Percentiles rank a stretch among this genome's conserved stretches.
Conservation (phyloP, 2,113 vertebrate species). For the Nematolebias whitei region DNA sequence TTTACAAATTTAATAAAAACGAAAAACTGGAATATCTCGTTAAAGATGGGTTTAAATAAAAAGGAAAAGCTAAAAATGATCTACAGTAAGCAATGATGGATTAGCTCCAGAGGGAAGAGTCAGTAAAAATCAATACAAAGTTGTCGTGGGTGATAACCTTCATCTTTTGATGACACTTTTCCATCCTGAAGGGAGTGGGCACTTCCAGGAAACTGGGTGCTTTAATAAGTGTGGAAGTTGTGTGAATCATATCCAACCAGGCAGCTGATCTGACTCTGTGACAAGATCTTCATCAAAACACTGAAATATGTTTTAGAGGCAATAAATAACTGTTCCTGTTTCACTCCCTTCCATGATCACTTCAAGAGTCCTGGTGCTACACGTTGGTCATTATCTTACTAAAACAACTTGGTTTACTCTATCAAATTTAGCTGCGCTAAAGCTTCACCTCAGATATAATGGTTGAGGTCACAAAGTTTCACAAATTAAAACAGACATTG, state of each 20-base stretch:
- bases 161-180: background rate
- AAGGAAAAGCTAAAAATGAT: background rate
- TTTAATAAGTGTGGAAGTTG: background rate
- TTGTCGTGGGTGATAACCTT: slow-evolving; percentile 2
- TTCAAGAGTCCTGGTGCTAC: background rate
- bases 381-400: background rate
- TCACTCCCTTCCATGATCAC: background rate
- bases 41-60: background rate
- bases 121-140: background rate
- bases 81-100: background rate
- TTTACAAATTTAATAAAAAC: background rate
- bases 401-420: too few species aligned
- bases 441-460: too few species aligned
- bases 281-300: slow-evolving; percentile 1
- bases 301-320: too few species aligned
- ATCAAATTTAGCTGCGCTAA: too few species aligned
- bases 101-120: background rate
- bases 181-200: background rate
- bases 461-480: too few species aligned
- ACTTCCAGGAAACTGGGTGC: background rate
- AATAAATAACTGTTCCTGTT: background rate
- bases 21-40: background rate
- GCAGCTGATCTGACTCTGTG: background rate
- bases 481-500: too few species aligned
- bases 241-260: background rate